A percentile compares a stretch with the other conserved stretches of the same genome.
Conservation (phyloP, 2,888 invertebrate species). For the Microctonus brassicae region DNA sequence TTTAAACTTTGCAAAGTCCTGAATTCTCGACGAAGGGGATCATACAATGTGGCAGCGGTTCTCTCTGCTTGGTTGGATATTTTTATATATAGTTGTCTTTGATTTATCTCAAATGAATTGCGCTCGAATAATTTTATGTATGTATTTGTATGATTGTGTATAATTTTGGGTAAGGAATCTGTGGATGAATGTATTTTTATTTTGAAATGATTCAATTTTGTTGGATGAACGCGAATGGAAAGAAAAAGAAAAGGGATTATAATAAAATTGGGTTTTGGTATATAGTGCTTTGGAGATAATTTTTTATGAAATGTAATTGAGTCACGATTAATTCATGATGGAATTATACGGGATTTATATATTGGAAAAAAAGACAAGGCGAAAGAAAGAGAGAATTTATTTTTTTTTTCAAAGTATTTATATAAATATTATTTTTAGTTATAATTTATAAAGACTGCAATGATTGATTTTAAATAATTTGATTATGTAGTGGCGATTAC, state of each 20-base stretch:
- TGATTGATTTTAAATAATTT: no score
- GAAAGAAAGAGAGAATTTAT: not conserved
- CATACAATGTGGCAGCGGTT: not conserved
- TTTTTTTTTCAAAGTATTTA: not conserved
- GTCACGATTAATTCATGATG: not conserved
- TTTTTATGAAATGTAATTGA: not conserved
- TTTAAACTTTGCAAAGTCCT: conserved; percentile 15
- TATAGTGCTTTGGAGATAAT: not conserved
- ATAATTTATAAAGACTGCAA: not conserved
- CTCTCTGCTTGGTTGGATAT: no score
- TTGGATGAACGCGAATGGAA: not conserved
- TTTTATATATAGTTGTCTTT: no score
- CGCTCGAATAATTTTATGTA: not conserved
- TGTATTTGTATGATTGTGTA: not conserved
- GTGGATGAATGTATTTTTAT: not conserved
- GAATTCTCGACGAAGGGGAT: not conserved
- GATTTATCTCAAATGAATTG: not conserved
- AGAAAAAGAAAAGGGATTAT: no score
- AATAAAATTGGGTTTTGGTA: not conserved
- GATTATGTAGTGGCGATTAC: not conserved
- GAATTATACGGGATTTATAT: not conserved
- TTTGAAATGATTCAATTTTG: conserved; percentile 12
- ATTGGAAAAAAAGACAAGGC: no score
- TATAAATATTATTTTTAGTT: no score
- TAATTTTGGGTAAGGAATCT: no score